Base-by-base conservation (phyloP, 2,888 invertebrate species). In the Gastracanthus pulcherrimus region DNA sequence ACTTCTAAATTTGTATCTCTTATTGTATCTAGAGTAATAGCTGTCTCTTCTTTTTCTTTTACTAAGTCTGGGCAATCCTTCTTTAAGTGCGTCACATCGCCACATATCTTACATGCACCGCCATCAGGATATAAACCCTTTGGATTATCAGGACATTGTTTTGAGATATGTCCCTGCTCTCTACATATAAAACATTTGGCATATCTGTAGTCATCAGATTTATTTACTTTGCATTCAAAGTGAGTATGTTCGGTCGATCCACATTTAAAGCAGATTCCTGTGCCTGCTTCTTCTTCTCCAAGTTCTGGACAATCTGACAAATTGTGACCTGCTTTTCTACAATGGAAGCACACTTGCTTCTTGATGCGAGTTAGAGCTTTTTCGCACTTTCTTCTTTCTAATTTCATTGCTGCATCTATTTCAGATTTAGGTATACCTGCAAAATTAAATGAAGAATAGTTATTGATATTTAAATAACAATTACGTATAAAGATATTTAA, bases 111-210 rank as follows among this genome's bases (percentile, higher is more conserved):
- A 89, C 97, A 97, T n/a, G 93, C 92, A 1, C 96, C 96, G 48
- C 96, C 97, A 91, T 96, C 95, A 0, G 98, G 97, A 92, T 97
- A 98, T 7, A 97, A 91, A 0, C 98, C 98, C 88, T 95, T 95
- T 0, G 95, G 95, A 92, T 98, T 98, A 88, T 97, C 96, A 3
- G 97, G 96, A 91, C 98, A 98, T 87, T 97, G 96, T 82, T 95
- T 94, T 0, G 97, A 95, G 86, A 98, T 95, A 90, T 98, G 98
- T 6, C 98, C 98, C 91, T 94, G 95, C 91, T 97, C 95, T 76
- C 95, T 95, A 90, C 98, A 98, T 85, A 98, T 95, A 89, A 98
- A 98, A 91, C 98, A 98, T 76, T 94, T 95, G 0, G 98, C 98
- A 92, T 95, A 97, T 88, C 96, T 94, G 87, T 94, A 97, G 80